Conservation (phyloP, 1,140 invertebrate genomes). For the Dolichoris vasculosae region DNA sequence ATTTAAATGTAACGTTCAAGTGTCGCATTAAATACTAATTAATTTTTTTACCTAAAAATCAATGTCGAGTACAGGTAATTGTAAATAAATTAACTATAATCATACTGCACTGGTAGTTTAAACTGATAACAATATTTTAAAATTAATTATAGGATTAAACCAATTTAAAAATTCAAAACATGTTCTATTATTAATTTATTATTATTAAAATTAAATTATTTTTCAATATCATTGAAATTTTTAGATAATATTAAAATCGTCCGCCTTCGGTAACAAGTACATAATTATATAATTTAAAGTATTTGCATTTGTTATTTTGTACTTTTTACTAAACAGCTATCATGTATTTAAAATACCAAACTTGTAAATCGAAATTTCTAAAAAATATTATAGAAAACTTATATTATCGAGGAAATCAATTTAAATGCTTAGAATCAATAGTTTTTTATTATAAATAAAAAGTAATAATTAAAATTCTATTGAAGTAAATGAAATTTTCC, state of each 20-base stretch:
- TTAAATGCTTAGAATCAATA: not conserved
- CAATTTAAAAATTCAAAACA: too few species aligned
- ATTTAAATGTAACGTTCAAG: too few species aligned
- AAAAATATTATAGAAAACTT: too few species aligned
- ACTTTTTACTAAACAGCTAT: not conserved
- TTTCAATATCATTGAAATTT: too few species aligned
- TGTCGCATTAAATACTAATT: not conserved
- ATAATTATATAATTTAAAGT: not conserved
- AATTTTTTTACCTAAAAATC: not conserved
- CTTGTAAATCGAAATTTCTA: not conserved
- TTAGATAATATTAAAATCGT: not conserved
- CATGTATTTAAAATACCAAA: not conserved
- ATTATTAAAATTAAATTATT: too few species aligned
- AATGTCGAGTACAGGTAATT: not conserved
- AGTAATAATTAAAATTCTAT: not conserved
- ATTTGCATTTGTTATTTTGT: not conserved
- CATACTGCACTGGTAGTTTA: not conserved
- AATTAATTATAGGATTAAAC: too few species aligned
- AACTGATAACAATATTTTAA: too few species aligned
- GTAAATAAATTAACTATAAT: not conserved
- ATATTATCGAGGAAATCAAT: not conserved
- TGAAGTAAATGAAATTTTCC: not conserved
- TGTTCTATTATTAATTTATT: too few species aligned
- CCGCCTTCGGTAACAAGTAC: not conserved
- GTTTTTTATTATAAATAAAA: not conserved